Conservation (phyloP, 1,140 invertebrate genomes). For the Drosophila nasuta region DNA sequence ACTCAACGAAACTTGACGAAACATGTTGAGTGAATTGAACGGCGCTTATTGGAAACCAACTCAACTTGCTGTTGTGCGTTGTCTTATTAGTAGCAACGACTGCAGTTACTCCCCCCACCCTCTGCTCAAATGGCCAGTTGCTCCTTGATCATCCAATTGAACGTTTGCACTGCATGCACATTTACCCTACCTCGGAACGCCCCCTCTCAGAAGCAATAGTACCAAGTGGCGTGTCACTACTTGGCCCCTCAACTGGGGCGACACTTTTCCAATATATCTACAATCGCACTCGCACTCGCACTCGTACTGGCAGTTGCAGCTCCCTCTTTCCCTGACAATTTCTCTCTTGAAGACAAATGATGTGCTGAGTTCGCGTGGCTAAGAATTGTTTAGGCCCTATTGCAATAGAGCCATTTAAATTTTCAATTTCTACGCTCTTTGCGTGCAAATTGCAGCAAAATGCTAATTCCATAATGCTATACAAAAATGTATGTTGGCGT, state of each 20-base stretch:
- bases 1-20: slow-evolving; percentile 53
- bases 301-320: neutral
- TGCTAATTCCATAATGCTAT: slow-evolving; percentile 55
- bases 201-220: slow-evolving; percentile 33
- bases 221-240: slow-evolving; percentile 77
- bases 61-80: slow-evolving; percentile 4
- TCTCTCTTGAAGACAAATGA: slow-evolving; percentile 45
- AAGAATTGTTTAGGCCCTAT: slow-evolving; percentile 46
- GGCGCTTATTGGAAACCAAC: slow-evolving; percentile 47
- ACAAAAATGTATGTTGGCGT: slow-evolving; percentile 50
- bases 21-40: slow-evolving; percentile 25
- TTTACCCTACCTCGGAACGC: slow-evolving; percentile 49
- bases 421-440: slow-evolving; percentile 56
- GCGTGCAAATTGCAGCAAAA: slow-evolving; percentile 72
- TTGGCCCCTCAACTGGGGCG: slow-evolving; percentile 75
- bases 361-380: slow-evolving; percentile 63
- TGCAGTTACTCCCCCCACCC: neutral
- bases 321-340: neutral
- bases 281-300: slow-evolving; percentile 4
- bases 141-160: slow-evolving; percentile 84
- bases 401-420: slow-evolving; percentile 23
- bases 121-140: neutral
- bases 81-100: slow-evolving; percentile 41
- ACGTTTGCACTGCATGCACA: slow-evolving; percentile 71
- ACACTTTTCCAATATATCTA: slow-evolving; percentile 66